phyloP scores from a whole-genome alignment of 2,888 invertebrate species.

The Smittia aterrima region DNA sequence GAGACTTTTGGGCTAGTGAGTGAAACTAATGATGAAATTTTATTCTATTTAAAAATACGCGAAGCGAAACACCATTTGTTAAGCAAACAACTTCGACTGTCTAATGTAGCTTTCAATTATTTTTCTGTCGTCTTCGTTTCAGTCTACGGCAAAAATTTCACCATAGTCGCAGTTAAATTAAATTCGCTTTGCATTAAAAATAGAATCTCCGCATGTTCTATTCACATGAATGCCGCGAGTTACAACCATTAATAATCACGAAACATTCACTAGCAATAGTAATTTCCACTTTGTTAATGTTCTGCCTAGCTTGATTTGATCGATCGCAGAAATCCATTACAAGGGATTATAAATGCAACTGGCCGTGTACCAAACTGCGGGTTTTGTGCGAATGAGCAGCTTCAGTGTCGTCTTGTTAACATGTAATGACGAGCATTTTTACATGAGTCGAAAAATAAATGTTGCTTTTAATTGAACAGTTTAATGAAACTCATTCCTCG shows the following conservation, averaged over 20 bases:
- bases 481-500: constrained; percentile 13
- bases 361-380: not conserved
- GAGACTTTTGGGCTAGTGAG: not conserved
- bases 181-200: constrained; percentile 12
- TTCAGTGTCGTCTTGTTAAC: not conserved
- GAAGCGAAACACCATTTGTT: constrained; percentile 25
- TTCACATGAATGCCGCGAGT: not conserved
- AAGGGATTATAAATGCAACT: not conserved
- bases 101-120: constrained; percentile 19
- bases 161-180: not conserved
- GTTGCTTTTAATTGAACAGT: constrained; percentile 31
- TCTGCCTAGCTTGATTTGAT: constrained; percentile 16
- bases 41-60: constrained; percentile 22
- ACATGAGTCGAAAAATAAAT: constrained; percentile 19
- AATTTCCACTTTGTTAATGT: constrained; percentile 16
- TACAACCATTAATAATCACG: constrained; percentile 15
- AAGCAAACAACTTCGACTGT: constrained; percentile 30
- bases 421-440: constrained; percentile 8
- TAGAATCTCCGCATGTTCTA: constrained; percentile 24
- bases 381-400: not conserved
- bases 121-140: not conserved
- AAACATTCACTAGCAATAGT: not conserved
- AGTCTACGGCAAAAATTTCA: constrained; percentile 3
- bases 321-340: constrained; percentile 22
- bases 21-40: constrained; percentile 21